phyloP scores from a whole-genome alignment of 1,140 invertebrate species.

The Formica exsecta region DNA sequence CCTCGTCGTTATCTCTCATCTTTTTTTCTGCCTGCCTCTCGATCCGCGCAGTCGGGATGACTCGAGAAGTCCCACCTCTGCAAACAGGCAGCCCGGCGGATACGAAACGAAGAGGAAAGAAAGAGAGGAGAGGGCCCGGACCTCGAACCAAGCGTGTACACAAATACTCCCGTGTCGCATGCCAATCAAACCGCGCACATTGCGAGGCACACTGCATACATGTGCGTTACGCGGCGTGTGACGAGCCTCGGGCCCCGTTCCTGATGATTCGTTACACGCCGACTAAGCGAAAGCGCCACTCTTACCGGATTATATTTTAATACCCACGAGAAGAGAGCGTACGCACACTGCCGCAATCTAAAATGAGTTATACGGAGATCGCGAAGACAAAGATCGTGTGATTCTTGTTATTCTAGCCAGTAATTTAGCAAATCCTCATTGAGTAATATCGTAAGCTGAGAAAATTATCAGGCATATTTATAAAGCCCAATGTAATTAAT shows the following conservation, averaged over 20 bases:
- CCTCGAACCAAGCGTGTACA: conserved; percentile 74
- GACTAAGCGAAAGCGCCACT: conserved; percentile 71
- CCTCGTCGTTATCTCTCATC: conserved; percentile 46
- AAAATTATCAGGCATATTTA: neutral
- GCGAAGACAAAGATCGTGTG: conserved; percentile 6
- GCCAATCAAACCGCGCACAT: conserved; percentile 80
- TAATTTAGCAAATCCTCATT: conserved; percentile 44
- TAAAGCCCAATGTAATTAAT: neutral
- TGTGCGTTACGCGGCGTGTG: conserved; percentile 67
- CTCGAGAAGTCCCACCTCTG: conserved; percentile 56
- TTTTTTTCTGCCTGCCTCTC: conserved; percentile 41
- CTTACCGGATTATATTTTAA: conserved; percentile 77
- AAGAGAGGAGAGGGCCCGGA: conserved; percentile 43
- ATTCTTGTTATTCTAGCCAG: conserved; percentile 13
- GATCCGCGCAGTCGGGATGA: conserved; percentile 44
- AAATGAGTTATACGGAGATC: conserved; percentile 52
- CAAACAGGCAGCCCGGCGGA: conserved; percentile 68
- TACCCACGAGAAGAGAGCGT: conserved; percentile 64
- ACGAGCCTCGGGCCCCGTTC: conserved; percentile 67
- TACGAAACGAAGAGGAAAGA: conserved; percentile 71
- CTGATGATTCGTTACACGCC: conserved; percentile 77
- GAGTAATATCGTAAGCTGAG: neutral
- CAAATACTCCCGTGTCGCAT: conserved; percentile 83
- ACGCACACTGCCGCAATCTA: conserved; percentile 14
- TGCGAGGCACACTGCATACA: conserved; percentile 57